phyloP scores from a whole-genome alignment of 2,113 vertebrate genomes.

The Polyodon spathula region DNA sequence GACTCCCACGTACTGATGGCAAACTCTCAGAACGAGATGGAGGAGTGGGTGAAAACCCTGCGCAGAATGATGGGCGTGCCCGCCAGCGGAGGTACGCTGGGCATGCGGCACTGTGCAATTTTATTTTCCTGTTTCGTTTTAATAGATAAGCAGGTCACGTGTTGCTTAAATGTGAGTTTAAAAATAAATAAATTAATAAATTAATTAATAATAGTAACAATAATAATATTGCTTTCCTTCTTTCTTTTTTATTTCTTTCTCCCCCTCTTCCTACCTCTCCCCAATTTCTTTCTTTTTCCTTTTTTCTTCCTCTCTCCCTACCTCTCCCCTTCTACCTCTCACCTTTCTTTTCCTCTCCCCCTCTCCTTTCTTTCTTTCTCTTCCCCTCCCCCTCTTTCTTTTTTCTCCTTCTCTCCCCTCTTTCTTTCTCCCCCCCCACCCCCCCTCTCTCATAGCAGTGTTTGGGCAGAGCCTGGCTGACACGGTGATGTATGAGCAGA shows the following conservation, averaged over 20 bases:
- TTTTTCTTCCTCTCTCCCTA: background rate
- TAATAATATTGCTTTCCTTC: no score
- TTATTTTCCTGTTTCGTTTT: no score
- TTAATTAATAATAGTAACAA: no score
- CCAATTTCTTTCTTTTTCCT: background rate
- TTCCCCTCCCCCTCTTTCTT: background rate
- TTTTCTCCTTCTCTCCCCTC: background rate
- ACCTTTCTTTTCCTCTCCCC: background rate
- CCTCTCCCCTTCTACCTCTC: background rate
- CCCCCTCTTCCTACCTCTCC: background rate
- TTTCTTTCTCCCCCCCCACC: background rate
- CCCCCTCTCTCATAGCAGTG: constrained; percentile 41
- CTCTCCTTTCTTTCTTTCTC: background rate
- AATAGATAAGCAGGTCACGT: no score
- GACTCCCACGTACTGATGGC: constrained; percentile 82
- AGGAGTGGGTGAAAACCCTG: constrained; percentile 85
- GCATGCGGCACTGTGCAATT: background rate
- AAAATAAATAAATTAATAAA: no score
- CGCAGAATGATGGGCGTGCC: constrained; percentile 61
- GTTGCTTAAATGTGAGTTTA: no score
- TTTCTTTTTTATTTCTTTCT: background rate
- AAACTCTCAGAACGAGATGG: constrained; percentile 80
- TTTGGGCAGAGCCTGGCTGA: constrained; percentile 78
- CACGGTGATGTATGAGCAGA: constrained; percentile 74
- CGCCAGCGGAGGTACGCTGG: constrained; percentile 69